Percentiles rank a stretch among this genome's conserved stretches.
These are phyloP conservation scores for Chionis minor DNA, from an alignment of 2,113 vertebrate genomes.

Conservation along the genomic window DNA sequence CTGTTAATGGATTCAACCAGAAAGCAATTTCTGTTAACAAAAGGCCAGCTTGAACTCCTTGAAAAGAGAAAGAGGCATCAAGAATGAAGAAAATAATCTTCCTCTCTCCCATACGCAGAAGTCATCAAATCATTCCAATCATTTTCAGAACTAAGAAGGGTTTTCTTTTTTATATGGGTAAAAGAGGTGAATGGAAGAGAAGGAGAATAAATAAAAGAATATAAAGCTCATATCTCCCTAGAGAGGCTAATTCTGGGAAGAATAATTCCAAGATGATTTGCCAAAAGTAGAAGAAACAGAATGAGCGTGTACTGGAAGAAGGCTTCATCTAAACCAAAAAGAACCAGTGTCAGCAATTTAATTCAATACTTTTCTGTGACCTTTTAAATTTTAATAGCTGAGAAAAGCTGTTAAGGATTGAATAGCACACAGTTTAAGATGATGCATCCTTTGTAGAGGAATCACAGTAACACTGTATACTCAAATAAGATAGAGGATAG, in stretches of 20 bases:
- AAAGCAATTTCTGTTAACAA: slow-evolving; percentile 44
- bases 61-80: not conserved
- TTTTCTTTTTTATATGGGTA: not conserved
- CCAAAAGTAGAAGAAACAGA: not conserved
- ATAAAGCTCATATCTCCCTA: not conserved
- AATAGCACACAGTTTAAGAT: not conserved
- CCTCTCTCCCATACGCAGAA: not conserved
- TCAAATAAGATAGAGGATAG: not conserved
- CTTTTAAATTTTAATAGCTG: not conserved
- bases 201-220: not conserved
- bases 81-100: not conserved
- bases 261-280: slow-evolving; percentile 5
- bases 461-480: not conserved
- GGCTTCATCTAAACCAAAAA: not conserved
- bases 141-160: not conserved
- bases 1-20: not conserved
- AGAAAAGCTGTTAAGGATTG: not conserved
- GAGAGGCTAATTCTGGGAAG: not conserved
- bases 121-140: not conserved
- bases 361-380: not conserved
- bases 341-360: not conserved
- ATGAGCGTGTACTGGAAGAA: not conserved
- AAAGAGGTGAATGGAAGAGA: not conserved
- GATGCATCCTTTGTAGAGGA: not conserved
- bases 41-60: slow-evolving; percentile 5